Base-by-base conservation (phyloP, 2,888 invertebrate species). In the Ichneumon xanthorius region DNA sequence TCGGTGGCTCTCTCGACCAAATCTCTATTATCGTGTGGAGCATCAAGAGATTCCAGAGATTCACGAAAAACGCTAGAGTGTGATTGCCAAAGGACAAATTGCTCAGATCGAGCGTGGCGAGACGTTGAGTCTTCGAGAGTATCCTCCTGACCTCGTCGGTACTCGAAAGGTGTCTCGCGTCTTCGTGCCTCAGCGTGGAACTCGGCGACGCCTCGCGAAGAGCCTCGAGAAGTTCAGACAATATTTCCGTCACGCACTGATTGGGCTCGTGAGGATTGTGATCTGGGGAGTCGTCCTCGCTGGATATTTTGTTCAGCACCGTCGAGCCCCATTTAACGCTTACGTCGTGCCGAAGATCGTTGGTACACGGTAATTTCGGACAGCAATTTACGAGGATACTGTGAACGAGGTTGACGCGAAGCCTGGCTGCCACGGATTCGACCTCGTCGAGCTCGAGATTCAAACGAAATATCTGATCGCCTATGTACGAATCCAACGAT, bases 331-430 rank as follows among this genome's bases (percentile, higher is more conserved):
- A 89, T 45, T 87, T 87, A 14, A 82, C 89, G 63, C 79, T 88
- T 2, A 19, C 7, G 11, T 37, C 78, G 11, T 67, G 22, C 83
- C 94, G 94, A 80, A 93, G 94, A 89, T 95, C 94, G 6, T 73
- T 94, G 33, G 92, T 90, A 80, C 95, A 92, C 33, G 95, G 94
- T 33, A 96, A 95, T 9, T 95, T 96, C 0, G 97, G 97, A 88
- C 97, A 97, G 90, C 96, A 96, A 92, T 96, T 97, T 3, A 96
- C 93, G 3, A 97, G 95, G 14, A 97, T 95, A 88, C 96, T 96
- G 88, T 97, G 96, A 71, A 97, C 95, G 76, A 97, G 95, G 94
- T 97, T 97, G 1, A 97, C 95, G 91, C 97, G 96, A 22, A 97
- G 92, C 88, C 96, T 96, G 48, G 95, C 95, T 84, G 97, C 97